Evolutionary conservation across 2,797 vertebrate genomes (phyloP).

Genomic region (Peromyscus aztecus): DNA sequence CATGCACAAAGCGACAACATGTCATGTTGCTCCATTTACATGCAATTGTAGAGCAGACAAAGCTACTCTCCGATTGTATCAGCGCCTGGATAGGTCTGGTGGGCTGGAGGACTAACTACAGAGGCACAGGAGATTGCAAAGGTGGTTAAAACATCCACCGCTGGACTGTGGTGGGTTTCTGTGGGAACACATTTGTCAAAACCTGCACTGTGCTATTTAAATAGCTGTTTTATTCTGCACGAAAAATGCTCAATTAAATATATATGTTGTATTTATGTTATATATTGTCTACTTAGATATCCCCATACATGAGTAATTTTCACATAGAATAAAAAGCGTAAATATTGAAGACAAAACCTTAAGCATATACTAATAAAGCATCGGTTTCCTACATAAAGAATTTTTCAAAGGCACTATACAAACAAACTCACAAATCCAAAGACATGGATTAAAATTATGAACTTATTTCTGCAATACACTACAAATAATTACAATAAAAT

Average conservation of each 20-base stretch:
- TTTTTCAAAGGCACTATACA: conserved; percentile 11
- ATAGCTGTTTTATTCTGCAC: not conserved
- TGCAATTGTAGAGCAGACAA: conserved; percentile 14
- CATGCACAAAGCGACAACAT: not conserved
- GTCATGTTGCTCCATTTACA: not conserved
- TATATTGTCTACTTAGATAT: not conserved
- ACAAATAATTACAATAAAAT: not conserved
- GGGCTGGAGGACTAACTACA: not conserved
- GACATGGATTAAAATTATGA: not conserved
- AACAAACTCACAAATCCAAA: conserved; percentile 37
- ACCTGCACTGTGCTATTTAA: not conserved
- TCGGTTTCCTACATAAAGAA: not conserved
- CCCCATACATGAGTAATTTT: not conserved
- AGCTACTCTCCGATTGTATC: not conserved
- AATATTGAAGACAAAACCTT: conserved; percentile 2
- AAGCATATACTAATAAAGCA: not conserved
- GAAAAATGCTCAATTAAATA: not conserved
- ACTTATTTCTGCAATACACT: not conserved
- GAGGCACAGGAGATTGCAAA: not conserved
- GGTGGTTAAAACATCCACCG: not conserved
- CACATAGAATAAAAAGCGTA: conserved; percentile 36
- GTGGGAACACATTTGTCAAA: not conserved
- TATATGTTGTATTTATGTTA: not conserved
- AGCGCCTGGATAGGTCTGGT: not conserved
- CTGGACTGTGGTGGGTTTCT: not conserved